phyloP scores from a whole-genome alignment of 1,140 invertebrate species.

The Drosophila sulfurigaster region DNA sequence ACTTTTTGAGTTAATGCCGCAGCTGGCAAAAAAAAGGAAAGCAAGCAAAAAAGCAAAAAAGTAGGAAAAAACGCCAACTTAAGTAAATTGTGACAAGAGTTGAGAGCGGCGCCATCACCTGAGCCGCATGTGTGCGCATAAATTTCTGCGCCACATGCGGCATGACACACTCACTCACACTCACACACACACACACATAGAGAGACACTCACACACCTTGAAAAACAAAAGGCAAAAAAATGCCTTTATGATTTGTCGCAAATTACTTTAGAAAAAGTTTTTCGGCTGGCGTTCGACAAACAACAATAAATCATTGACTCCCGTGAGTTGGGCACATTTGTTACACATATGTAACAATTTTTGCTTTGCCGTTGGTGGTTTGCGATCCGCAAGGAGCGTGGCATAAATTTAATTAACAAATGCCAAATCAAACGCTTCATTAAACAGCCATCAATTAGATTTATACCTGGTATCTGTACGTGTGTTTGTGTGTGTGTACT shows the following conservation, averaged over 20 bases:
- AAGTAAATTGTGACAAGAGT: slow-evolving; percentile 34
- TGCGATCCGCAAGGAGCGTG: slow-evolving; percentile 7
- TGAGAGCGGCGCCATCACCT: slow-evolving; percentile 38
- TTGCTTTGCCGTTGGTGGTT: slow-evolving; percentile 23
- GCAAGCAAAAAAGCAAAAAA: not conserved
- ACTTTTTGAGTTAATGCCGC: slow-evolving; percentile 52
- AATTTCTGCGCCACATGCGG: slow-evolving; percentile 52
- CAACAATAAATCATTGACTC: slow-evolving; percentile 72
- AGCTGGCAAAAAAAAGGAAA: slow-evolving; percentile 1
- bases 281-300: slow-evolving; percentile 66
- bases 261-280: slow-evolving; percentile 81
- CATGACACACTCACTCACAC: slow-evolving; percentile 21
- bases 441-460: slow-evolving; percentile 53
- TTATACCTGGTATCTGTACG: not conserved
- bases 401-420: slow-evolving; percentile 78
- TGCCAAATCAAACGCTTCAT: slow-evolving; percentile 74
- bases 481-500: not conserved
- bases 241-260: slow-evolving; percentile 80
- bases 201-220: not conserved
- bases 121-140: slow-evolving; percentile 61
- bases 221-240: slow-evolving; percentile 31
- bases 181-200: not conserved
- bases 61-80: slow-evolving; percentile 6
- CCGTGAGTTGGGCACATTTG: slow-evolving; percentile 27
- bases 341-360: slow-evolving; percentile 32